Evolutionary conservation across 2,113 vertebrate species (phyloP), one percentile per base, ranked within the genome.

Genomic region (Tylochromis polylepis): DNA sequence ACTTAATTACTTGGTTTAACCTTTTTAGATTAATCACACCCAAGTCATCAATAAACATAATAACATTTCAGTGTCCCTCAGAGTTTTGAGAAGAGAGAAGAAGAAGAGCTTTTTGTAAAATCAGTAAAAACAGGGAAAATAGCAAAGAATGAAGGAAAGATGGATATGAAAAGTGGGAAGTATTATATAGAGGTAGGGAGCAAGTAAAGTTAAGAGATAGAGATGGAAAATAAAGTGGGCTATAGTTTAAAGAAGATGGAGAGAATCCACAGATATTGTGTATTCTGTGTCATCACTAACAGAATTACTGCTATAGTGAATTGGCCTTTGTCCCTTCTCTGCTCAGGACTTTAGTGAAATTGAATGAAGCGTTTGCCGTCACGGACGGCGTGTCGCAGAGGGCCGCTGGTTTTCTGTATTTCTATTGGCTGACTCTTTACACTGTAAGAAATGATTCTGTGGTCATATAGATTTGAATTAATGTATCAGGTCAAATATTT

Each of bases 291-390:
- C 27, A 1, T n/a, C 31, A 6, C 27, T 67, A 85, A 86, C 29
- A 72, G 29, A 89, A 84, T 92, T 38, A 75, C 31, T 5, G 36
- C 11, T 56, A 41, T 31, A 67, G 31, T 82, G 18, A 83, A 84
- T 81, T 11, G 80, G 24, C 3, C 11, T 8, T 46, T 75, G 41
- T 56, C 31, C 20, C 8, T 16, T 9, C 43, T 18, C 41, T 60
- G 24, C 67, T 60, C 59, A 70, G 60, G 81, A 60, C 82, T 85
- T 87, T 87, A n/a, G n/a, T 41, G 27, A 31, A 79, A 91, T 82
- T 75, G 18, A 49, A 56, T n/a, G n/a, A n/a, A n/a, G n/a, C n/a
- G n/a, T n/a, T n/a, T n/a, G n/a, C n/a, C n/a, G n/a, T n/a, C n/a
- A n/a, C n/a, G n/a, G 20, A 22, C 6, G 14, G 34, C 22, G 24